phyloP scores from a whole-genome alignment of 1,140 invertebrate species.

The Sarcophaga peregrina region DNA sequence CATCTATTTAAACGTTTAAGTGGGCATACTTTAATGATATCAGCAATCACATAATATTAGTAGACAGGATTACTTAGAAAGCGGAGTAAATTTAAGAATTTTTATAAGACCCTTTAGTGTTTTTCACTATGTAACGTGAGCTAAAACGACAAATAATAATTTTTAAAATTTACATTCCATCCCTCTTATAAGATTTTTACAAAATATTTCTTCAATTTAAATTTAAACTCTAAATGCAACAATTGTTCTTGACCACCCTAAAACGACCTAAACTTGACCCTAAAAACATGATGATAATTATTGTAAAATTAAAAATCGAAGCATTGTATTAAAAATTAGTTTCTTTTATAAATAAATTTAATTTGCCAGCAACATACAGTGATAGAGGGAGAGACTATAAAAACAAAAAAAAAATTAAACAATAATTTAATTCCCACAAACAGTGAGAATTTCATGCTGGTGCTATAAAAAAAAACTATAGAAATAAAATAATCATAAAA shows the following conservation, averaged over 20 bases:
- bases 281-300: background rate
- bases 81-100: no score
- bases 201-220: no score
- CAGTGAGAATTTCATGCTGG: background rate
- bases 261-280: background rate
- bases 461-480: background rate
- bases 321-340: background rate
- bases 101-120: no score
- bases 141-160: no score
- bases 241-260: background rate
- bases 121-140: no score
- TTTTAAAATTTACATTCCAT: no score
- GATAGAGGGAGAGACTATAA: background rate
- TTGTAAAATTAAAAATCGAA: background rate
- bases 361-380: background rate
- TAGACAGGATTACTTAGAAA: no score
- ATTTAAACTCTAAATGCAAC: no score
- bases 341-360: background rate
- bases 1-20: no score
- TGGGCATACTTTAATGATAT: no score
- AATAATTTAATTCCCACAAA: slow-evolving; percentile 27
- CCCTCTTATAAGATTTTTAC: no score
- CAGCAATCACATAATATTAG: no score
- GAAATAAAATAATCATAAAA: background rate
- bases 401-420: background rate